Evolutionary conservation across 2,797 vertebrate species (phyloP).

Genomic region (Cyclura pinguis): DNA sequence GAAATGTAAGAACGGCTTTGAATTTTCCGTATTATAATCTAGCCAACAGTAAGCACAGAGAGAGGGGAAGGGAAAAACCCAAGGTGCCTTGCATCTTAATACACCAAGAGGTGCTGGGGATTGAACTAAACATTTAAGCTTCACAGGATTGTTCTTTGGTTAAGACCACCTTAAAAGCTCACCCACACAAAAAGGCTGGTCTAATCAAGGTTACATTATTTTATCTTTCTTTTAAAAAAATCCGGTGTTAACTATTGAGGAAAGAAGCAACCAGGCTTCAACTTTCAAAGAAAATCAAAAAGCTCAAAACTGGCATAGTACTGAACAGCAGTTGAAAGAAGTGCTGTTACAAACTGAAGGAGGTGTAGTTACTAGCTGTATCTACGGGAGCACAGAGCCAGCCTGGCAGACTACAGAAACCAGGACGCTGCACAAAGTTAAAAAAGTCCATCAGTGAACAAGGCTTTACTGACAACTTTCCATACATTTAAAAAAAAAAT

Average conservation of each 20-base stretch:
- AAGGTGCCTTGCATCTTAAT: constrained; percentile 20
- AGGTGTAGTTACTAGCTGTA: constrained; percentile 34
- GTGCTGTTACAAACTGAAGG: constrained; percentile 6
- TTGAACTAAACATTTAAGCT: constrained; percentile 19
- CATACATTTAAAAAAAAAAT: constrained; percentile 82
- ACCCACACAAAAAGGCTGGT: constrained; percentile 18
- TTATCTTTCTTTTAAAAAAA: neutral
- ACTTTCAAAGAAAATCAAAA: constrained; percentile 22
- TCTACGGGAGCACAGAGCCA: constrained; percentile 47
- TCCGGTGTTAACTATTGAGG: neutral
- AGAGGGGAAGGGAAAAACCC: neutral
- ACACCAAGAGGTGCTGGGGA: constrained; percentile 18
- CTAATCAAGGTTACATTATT: constrained; percentile 8
- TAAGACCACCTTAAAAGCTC: constrained; percentile 18
- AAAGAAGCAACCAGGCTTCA: constrained; percentile 42
- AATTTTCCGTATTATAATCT: constrained; percentile 49
- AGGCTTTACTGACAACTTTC: constrained; percentile 86
- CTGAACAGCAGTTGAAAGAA: constrained; percentile 17
- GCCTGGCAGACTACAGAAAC: constrained; percentile 67
- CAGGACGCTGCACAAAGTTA: constrained; percentile 79
- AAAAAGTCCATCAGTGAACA: constrained; percentile 84
- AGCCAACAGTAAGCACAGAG: constrained; percentile 14
- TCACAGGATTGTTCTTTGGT: constrained; percentile 44
- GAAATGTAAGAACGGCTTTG: constrained; percentile 43
- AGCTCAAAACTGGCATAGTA: constrained; percentile 32